phyloP scores from a whole-genome alignment of 2,797 vertebrate species.

The Dermochelys coriacea region DNA sequence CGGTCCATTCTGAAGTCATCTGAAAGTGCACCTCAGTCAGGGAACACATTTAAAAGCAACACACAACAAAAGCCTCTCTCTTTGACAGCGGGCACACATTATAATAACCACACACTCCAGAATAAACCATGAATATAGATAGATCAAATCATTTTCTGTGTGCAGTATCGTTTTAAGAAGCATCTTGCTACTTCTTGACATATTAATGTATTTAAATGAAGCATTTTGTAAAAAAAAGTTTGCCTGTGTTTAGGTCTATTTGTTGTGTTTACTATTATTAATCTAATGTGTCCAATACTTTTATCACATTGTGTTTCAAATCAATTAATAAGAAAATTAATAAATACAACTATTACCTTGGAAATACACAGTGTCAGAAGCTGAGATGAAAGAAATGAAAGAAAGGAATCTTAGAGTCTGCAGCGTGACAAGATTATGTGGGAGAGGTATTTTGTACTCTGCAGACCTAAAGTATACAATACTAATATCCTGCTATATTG shows the following conservation, averaged over 20 bases:
- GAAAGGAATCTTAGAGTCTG: slow-evolving; percentile 38
- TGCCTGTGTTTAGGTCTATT: slow-evolving; percentile 35
- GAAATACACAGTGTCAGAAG: slow-evolving; percentile 48
- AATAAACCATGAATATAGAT: slow-evolving; percentile 9
- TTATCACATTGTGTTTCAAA: slow-evolving; percentile 50
- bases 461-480: neutral
- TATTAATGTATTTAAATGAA: slow-evolving; percentile 53
- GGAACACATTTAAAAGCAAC: slow-evolving; percentile 52
- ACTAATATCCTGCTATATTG: neutral
- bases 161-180: slow-evolving; percentile 54
- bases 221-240: slow-evolving; percentile 50
- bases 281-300: slow-evolving; percentile 46
- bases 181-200: slow-evolving; percentile 32
- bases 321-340: neutral
- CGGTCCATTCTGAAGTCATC: neutral
- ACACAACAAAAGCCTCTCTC: slow-evolving; percentile 63
- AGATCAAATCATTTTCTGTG: slow-evolving; percentile 54
- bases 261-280: slow-evolving; percentile 22
- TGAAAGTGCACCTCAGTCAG: slow-evolving; percentile 25
- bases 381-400: slow-evolving; percentile 61
- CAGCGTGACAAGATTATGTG: neutral
- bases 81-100: slow-evolving; percentile 46
- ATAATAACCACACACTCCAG: slow-evolving; percentile 58
- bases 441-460: slow-evolving; percentile 45
- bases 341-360: slow-evolving; percentile 27